These are phyloP conservation scores for Chloroclysta siterata DNA, from an alignment of 2,888 invertebrate species.

Conservation along the genomic window DNA sequence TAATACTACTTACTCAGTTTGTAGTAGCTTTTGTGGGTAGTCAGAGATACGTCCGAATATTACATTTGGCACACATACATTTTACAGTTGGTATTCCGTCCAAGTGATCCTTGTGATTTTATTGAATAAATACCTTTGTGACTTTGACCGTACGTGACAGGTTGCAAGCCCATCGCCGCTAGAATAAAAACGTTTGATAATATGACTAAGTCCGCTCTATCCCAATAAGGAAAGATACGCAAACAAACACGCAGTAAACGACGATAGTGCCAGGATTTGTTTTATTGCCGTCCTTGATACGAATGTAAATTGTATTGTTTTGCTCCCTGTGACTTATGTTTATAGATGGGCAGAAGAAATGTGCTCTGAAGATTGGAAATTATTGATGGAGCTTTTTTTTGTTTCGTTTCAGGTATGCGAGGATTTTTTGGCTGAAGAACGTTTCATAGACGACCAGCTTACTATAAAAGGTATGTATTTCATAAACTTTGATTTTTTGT, in stretches of 20 bases:
- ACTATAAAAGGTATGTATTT: neutral
- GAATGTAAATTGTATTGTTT: constrained; percentile 34
- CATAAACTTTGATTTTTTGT: too few relatives aligned
- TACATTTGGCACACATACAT: too few relatives aligned
- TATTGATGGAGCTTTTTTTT: constrained; percentile 11
- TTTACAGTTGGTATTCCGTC: too few relatives aligned
- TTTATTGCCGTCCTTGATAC: constrained; percentile 32
- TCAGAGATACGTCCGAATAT: too few relatives aligned
- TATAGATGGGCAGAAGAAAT: constrained; percentile 5
- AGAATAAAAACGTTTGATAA: neutral
- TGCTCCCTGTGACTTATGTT: constrained; percentile 22
- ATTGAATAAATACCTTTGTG: too few relatives aligned
- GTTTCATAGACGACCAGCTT: neutral
- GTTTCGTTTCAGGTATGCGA: constrained; percentile 18
- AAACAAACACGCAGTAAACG: constrained; percentile 29
- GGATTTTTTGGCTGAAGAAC: neutral
- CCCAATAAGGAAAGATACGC: constrained; percentile 26
- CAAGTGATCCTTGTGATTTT: too few relatives aligned
- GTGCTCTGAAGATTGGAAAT: constrained; percentile 14
- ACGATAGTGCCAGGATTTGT: constrained; percentile 23
- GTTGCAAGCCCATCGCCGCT: too few relatives aligned
- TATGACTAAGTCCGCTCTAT: constrained; percentile 16
- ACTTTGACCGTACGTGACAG: too few relatives aligned
- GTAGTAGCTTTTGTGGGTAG: too few relatives aligned
- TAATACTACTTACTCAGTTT: too few relatives aligned